Conservation (phyloP, 1,140 invertebrate genomes). For the Acromyrmex charruanus region DNA sequence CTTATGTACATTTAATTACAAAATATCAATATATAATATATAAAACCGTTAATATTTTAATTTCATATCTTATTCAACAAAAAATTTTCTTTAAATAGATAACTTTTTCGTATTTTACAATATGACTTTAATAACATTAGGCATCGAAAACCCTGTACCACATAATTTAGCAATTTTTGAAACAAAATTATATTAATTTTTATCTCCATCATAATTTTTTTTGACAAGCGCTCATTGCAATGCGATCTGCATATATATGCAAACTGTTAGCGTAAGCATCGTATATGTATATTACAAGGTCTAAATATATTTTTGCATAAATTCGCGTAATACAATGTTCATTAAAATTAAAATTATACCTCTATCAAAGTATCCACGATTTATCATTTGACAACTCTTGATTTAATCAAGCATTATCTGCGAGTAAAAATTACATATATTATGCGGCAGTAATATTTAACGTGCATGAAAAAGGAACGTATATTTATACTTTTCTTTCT, state of each 20-base stretch:
- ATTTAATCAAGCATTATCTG: constrained; percentile 26
- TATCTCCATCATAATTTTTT: not conserved
- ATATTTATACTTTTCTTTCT: not conserved
- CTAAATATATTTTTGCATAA: constrained; percentile 18
- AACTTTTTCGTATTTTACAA: constrained; percentile 27
- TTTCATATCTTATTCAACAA: not conserved
- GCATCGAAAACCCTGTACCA: not conserved
- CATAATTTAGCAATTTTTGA: not conserved
- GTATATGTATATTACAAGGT: too few species aligned
- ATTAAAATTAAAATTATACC: constrained; percentile 12
- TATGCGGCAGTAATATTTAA: constrained; percentile 39
- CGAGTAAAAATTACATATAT: constrained; percentile 13
- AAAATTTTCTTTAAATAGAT: constrained; percentile 15
- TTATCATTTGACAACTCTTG: constrained; percentile 1
- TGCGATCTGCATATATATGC: not conserved
- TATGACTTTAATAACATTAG: constrained; percentile 9
- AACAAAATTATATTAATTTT: not conserved
- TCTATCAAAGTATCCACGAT: not conserved
- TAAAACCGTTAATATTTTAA: constrained; percentile 33
- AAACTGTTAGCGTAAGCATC: not conserved
- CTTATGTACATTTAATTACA: constrained; percentile 48
- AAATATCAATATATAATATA: constrained; percentile 44
- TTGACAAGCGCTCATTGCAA: constrained; percentile 29
- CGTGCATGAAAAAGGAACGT: constrained; percentile 1
- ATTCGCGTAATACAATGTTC: not conserved